Evolutionary conservation across 64 coral and sea anemone species (phyloP).

Genomic region (Catalaphyllia jardinei): DNA sequence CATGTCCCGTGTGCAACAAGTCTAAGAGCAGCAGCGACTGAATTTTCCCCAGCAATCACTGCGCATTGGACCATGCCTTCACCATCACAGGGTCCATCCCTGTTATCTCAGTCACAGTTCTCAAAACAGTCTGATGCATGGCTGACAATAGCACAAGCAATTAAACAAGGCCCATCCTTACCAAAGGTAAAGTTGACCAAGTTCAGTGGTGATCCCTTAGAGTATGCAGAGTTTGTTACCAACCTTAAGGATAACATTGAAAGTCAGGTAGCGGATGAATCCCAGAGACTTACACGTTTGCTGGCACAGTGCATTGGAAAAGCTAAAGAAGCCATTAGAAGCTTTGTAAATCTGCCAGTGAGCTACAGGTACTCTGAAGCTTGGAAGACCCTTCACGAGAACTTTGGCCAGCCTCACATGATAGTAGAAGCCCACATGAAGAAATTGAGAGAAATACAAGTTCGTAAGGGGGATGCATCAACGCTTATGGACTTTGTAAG

Average conservation of each 20-base stretch:
- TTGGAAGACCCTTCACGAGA: constrained; percentile 36
- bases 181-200: constrained; percentile 58
- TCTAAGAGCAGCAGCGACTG: not conserved
- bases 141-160: constrained; percentile 58
- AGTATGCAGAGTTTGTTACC: constrained; percentile 42
- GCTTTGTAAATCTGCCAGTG: constrained; percentile 47
- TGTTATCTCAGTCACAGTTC: no score
- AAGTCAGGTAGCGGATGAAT: constrained; percentile 55
- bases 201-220: constrained; percentile 56
- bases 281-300: constrained; percentile 50
- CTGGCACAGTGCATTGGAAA: constrained; percentile 66
- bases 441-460: constrained; percentile 57
- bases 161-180: constrained; percentile 65
- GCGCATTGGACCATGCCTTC: not conserved
- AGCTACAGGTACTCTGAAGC: constrained; percentile 52
- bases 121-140: constrained; percentile 28
- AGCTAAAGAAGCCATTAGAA: constrained; percentile 59
- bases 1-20: not conserved
- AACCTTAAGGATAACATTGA: constrained; percentile 69
- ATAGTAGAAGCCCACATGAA: constrained; percentile 72
- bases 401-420: constrained; percentile 76
- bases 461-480: constrained; percentile 34
- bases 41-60: not conserved
- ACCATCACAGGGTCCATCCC: no score
- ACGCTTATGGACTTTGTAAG: constrained; percentile 80